Evolutionary conservation across 1,140 invertebrate species (phyloP).

Genomic region (Argopecten irradians): DNA sequence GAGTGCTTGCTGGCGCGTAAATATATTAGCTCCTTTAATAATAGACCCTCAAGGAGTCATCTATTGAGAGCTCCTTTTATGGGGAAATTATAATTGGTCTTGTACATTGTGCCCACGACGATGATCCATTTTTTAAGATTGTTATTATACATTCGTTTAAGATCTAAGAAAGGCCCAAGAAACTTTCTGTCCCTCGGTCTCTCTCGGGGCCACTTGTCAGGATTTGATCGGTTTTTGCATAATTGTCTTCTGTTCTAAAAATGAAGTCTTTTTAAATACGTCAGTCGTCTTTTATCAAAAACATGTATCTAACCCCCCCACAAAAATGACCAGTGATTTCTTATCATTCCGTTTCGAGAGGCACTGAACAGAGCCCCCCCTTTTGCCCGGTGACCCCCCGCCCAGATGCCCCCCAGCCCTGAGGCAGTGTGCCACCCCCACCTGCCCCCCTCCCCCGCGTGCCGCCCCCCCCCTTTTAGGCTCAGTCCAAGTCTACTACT

Average conservation of each 20-base stretch:
- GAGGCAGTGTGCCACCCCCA: too few species aligned
- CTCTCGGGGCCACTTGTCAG: neutral
- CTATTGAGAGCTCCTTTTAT: neutral
- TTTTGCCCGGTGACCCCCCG: neutral
- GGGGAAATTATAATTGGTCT: slow-evolving; percentile 25
- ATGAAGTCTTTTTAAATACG: neutral
- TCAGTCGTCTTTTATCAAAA: too few species aligned
- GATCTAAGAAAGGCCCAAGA: neutral
- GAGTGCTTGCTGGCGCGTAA: neutral
- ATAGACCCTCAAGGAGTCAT: neutral
- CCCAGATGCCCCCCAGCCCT: too few species aligned
- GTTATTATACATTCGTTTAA: neutral
- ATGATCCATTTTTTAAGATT: neutral
- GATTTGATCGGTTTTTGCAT: neutral
- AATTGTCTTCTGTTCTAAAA: neutral
- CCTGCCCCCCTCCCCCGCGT: too few species aligned
- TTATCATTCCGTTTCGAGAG: neutral
- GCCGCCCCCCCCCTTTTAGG: too few species aligned
- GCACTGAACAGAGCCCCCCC: neutral
- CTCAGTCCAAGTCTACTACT: too few species aligned
- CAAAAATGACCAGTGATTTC: neutral
- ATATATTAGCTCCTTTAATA: neutral
- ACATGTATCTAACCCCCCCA: too few species aligned
- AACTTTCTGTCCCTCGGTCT: neutral
- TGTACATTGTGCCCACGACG: neutral